Base-by-base conservation (phyloP, 2,797 vertebrate species). In the Xenopus petersii region DNA sequence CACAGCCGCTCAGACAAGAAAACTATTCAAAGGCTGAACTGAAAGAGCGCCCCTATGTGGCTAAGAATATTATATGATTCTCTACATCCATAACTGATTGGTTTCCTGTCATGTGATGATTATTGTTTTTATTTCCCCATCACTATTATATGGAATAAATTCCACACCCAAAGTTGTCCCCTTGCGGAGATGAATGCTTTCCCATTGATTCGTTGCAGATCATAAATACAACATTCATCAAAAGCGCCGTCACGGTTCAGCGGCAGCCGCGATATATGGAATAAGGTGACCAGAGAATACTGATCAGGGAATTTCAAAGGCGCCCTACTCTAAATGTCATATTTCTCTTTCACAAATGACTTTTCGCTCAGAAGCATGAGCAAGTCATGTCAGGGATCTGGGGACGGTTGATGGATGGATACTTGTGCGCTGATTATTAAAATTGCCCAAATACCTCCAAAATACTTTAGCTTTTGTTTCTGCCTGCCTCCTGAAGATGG, bases 161-260 rank as follows among this genome's bases (percentile, higher is more conserved):
- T 51, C 15, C 49, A 2, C 15, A 15, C 15, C 15, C 15, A 51
- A 51, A 51, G 15, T 12, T 51, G 49, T 12, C 49, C 11, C 11
- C 49, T 4, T 42, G 36, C 36, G 6, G 6, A 42, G 36, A 42
- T 42, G 36, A 42, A 42, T 42, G 36, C 36, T 42, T 62, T 62
- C 16, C 11, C 21, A 62, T 67, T 77, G 75, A 72, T 77, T 75
- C 58, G 67, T 51, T 61, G 68, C 56, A 51, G 55, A 71, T 67
- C 24, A 58, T 77, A 64, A 51, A 55, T 47, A 13, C 63, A 26
- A 10, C 64, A 77, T 77, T 77, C 47, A 77, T 72, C 75, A 71
- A 21, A 36, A 2, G 13, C 26, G 36, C 15, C 16, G n/a, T 64
- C 21, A 42, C 36, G 36, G 36, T 71, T 68, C 56, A 33, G 48